Evolutionary conservation across 2,888 invertebrate species (phyloP).

Genomic region (Himalopsyche kuldschensis): DNA sequence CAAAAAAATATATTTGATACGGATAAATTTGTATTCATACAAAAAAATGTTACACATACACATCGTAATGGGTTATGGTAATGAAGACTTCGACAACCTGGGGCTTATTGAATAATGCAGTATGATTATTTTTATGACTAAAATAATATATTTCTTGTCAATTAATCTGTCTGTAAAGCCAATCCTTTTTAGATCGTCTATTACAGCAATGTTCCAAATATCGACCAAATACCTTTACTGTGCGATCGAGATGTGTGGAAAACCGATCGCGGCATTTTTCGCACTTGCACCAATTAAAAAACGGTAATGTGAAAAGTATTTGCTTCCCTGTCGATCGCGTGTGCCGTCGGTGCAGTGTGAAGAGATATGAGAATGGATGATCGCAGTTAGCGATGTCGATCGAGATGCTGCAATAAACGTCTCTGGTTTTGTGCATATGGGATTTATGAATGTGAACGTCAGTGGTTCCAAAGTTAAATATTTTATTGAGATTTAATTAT

Average conservation of each 20-base stretch:
- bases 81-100: too few species aligned
- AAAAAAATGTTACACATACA: too few species aligned
- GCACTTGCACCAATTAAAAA: constrained; percentile 29
- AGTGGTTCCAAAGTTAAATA: neutral
- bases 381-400: neutral
- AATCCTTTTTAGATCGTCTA: neutral
- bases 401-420: neutral
- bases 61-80: too few species aligned
- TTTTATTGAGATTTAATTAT: too few species aligned
- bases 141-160: too few species aligned
- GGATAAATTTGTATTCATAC: too few species aligned
- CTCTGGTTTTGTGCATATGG: neutral
- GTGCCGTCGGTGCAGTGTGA: neutral
- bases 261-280: neutral
- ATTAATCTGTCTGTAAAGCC: neutral
- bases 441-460: neutral
- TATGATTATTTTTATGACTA: too few species aligned
- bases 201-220: neutral
- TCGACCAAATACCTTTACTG: neutral
- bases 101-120: too few species aligned
- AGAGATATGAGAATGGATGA: neutral
- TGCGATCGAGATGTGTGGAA: neutral
- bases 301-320: neutral
- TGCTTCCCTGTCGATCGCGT: neutral
- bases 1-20: too few species aligned